These are phyloP conservation scores for Sinocyclocheilus anophthalmus DNA, from an alignment of 2,113 vertebrate species.

Conservation along the genomic window DNA sequence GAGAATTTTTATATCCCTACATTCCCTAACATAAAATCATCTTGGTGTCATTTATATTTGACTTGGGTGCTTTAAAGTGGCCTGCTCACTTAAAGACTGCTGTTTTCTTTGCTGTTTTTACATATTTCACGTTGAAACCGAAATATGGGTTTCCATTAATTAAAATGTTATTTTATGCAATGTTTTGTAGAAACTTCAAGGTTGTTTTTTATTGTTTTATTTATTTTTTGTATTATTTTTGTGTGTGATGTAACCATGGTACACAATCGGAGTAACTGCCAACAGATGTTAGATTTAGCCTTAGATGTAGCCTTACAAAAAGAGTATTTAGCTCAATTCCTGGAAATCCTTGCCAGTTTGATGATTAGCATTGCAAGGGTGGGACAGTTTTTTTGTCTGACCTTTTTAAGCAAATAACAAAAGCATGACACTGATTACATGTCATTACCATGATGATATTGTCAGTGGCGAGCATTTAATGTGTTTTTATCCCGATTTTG, in stretches of 20 bases:
- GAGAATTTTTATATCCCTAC: conserved; percentile 7
- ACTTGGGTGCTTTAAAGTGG: not conserved
- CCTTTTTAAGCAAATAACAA: conserved; percentile 47
- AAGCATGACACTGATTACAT: conserved; percentile 45
- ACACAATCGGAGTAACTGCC: conserved; percentile 11
- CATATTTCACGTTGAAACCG: not conserved
- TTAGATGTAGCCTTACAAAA: not conserved
- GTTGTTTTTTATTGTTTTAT: no score
- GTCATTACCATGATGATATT: conserved; percentile 13
- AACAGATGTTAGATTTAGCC: conserved; percentile 27
- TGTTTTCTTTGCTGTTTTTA: not conserved
- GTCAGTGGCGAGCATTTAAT: conserved; percentile 23
- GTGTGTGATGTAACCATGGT: conserved; percentile 1
- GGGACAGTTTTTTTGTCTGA: conserved; percentile 10
- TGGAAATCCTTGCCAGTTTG: conserved; percentile 38
- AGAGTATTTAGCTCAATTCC: conserved; percentile 39
- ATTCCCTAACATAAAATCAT: not conserved
- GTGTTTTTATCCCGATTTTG: not conserved
- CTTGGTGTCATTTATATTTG: not conserved
- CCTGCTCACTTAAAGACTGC: not conserved
- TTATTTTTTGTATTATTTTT: no score
- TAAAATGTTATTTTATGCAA: not conserved
- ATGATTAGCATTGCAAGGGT: conserved; percentile 27
- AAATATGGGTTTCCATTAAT: not conserved
- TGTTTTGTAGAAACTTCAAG: not conserved